Conservation (phyloP, 2,888 invertebrate genomes). For the Venusia cambrica region DNA sequence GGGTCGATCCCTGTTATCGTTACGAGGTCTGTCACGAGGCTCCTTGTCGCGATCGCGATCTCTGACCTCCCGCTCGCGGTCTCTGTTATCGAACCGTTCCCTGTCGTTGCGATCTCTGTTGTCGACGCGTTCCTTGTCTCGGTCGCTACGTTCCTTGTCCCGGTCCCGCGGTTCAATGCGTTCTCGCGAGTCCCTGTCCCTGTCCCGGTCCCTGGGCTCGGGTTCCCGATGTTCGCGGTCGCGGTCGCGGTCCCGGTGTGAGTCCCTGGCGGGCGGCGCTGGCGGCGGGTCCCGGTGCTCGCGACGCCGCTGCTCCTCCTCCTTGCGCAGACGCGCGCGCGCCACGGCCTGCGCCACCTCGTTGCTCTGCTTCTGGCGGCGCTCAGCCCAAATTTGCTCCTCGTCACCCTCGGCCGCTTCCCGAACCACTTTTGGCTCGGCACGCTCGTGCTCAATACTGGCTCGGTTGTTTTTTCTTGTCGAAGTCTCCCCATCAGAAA, state of each 20-base stretch:
- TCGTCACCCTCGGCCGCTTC: constrained; percentile 59
- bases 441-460: constrained; percentile 59
- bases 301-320: constrained; percentile 91
- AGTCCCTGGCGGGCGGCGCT: no score
- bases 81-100: constrained; percentile 41
- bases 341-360: constrained; percentile 90
- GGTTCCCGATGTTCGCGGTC: constrained; percentile 52
- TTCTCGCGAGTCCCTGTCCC: constrained; percentile 44
- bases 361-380: constrained; percentile 84
- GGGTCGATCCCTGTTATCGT: constrained; percentile 40
- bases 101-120: constrained; percentile 36
- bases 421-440: constrained; percentile 49
- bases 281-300: constrained; percentile 60
- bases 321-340: constrained; percentile 91
- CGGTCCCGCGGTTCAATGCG: constrained; percentile 40
- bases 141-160: constrained; percentile 40
- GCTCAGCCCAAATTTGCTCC: constrained; percentile 84
- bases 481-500: constrained; percentile 93
- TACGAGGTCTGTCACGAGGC: constrained; percentile 46
- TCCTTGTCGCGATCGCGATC: constrained; percentile 42
- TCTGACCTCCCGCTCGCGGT: constrained; percentile 39
- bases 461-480: constrained; percentile 54
- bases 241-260: constrained; percentile 53
- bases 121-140: constrained; percentile 38
- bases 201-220: constrained; percentile 45